Conservation (phyloP, 1,140 invertebrate species). For the Frieseomelitta varia region DNA sequence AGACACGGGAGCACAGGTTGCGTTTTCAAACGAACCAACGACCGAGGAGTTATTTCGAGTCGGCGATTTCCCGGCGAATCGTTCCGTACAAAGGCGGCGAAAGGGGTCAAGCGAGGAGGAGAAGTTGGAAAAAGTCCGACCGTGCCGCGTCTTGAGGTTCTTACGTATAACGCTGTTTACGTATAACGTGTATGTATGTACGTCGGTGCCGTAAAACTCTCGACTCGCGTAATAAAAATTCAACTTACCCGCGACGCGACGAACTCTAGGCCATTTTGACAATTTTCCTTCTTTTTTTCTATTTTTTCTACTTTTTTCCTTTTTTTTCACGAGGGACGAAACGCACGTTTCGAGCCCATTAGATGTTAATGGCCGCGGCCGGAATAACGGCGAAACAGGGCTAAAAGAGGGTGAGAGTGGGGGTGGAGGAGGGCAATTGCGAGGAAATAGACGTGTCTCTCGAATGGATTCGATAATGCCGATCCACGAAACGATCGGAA, state of each 20-base stretch:
- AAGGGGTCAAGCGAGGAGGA: constrained; percentile 8
- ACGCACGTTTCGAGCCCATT: background rate
- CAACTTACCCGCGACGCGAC: constrained; percentile 8
- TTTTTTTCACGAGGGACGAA: background rate
- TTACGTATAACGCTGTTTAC: constrained; percentile 22
- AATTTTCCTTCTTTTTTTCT: background rate
- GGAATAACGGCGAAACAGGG: too few relatives aligned
- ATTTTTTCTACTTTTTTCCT: too few relatives aligned
- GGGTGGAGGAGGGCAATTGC: background rate
- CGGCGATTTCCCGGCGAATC: background rate
- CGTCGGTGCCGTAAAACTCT: background rate
- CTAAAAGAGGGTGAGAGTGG: too few relatives aligned
- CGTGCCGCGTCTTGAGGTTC: constrained; percentile 20
- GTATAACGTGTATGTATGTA: background rate
- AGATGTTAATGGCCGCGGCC: background rate
- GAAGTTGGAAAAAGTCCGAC: constrained; percentile 4
- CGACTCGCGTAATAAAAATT: constrained; percentile 36
- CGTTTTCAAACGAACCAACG: background rate
- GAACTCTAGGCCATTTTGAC: constrained; percentile 3
- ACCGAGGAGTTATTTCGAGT: background rate
- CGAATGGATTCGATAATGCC: background rate
- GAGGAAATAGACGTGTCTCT: background rate
- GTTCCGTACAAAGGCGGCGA: background rate
- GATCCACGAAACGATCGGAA: background rate
- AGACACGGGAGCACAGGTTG: background rate